phyloP scores from a whole-genome alignment of 2,888 invertebrate species.

The Thelaira solivaga region DNA sequence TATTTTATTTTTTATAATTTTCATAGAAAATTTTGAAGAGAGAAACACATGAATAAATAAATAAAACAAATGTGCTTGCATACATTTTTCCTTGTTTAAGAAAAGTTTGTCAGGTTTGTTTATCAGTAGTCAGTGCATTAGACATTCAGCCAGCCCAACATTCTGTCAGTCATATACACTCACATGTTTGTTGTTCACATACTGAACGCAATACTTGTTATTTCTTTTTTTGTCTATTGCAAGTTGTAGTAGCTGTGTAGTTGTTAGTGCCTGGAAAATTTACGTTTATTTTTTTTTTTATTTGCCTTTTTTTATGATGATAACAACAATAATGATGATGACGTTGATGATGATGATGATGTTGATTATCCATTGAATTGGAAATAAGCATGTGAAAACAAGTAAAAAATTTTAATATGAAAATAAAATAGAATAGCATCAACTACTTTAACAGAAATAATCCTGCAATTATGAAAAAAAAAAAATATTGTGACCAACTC shows the following conservation, averaged over 20 bases:
- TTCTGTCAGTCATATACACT: slow-evolving; percentile 10
- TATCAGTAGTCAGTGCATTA: neutral
- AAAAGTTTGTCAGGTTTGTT: slow-evolving; percentile 15
- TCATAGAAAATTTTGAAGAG: neutral
- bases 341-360: too few species aligned
- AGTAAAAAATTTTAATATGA: slow-evolving; percentile 34
- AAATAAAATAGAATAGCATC: slow-evolving; percentile 11
- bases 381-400: slow-evolving; percentile 68
- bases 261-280: slow-evolving; percentile 19
- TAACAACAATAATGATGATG: too few species aligned
- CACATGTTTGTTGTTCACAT: slow-evolving; percentile 14
- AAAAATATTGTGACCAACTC: slow-evolving; percentile 12
- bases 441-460: neutral
- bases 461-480: neutral
- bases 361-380: slow-evolving; percentile 75
- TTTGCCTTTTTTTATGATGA: too few species aligned
- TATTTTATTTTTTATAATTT: neutral
- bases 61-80: slow-evolving; percentile 29
- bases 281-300: slow-evolving; percentile 18
- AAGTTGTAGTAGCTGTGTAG: slow-evolving; percentile 5
- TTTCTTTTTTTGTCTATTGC: slow-evolving; percentile 28
- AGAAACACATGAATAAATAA: neutral
- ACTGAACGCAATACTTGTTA: slow-evolving; percentile 16
- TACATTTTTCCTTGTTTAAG: too few species aligned
- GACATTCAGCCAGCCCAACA: neutral